These are phyloP conservation scores for Psammodynastes pulverulentus DNA, from an alignment of 2,113 vertebrate species.

Conservation along the genomic window DNA sequence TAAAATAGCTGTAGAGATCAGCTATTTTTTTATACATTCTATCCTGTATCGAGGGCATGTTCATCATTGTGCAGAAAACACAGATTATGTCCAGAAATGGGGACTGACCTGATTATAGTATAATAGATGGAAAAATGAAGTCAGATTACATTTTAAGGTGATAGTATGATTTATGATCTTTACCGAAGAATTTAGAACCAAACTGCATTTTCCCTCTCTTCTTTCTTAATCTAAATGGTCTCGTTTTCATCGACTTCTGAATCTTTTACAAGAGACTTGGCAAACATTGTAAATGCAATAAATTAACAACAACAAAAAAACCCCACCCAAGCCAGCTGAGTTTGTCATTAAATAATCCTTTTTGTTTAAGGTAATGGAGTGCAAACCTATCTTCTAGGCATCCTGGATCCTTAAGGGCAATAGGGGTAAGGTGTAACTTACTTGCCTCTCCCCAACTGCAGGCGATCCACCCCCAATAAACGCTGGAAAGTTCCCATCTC, in stretches of 20 bases:
- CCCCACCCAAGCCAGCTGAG: not conserved
- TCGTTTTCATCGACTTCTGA: not conserved
- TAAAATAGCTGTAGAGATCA: not conserved
- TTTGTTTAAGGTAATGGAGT: conserved; percentile 3
- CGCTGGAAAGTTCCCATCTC: not conserved
- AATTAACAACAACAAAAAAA: conserved; percentile 2
- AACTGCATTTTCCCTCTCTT: not conserved
- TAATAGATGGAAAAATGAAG: not conserved
- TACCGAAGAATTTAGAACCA: not conserved
- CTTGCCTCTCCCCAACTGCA: not conserved
- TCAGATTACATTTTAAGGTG: not conserved
- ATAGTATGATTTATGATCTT: not conserved
- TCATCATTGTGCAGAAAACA: not conserved
- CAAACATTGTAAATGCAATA: not conserved
- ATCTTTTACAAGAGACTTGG: not conserved
- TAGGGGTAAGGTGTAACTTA: not conserved
- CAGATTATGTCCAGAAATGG: not conserved
- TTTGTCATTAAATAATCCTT: not conserved
- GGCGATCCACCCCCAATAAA: not conserved
- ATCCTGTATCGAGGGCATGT: not conserved
- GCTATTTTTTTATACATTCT: not conserved
- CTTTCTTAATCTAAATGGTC: not conserved
- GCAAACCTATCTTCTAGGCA: not conserved
- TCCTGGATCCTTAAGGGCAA: not conserved
- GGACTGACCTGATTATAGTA: not conserved